These are phyloP conservation scores for Hemistola chrysoprasaria DNA, from an alignment of 2,888 invertebrate genomes.

Conservation along the genomic window DNA sequence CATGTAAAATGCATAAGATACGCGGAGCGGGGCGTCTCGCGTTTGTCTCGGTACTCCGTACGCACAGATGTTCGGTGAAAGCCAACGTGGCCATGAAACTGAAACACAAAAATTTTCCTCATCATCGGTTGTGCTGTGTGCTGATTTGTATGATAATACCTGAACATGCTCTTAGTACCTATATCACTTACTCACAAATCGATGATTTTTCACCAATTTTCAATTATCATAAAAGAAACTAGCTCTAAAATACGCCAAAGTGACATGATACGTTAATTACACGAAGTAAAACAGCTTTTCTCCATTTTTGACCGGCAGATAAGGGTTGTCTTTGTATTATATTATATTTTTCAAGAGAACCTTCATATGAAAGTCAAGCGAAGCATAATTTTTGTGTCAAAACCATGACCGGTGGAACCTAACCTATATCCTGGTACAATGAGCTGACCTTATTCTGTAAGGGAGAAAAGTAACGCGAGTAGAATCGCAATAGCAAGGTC, in stretches of 20 bases:
- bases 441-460: slow-evolving; percentile 66
- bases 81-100: slow-evolving; percentile 62
- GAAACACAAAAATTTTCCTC: slow-evolving; percentile 21
- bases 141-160: too few relatives aligned
- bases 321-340: too few relatives aligned
- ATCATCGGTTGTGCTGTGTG: slow-evolving; percentile 17
- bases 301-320: too few relatives aligned
- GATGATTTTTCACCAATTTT: too few relatives aligned
- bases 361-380: slow-evolving; percentile 3
- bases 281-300: too few relatives aligned
- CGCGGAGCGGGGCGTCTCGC: slow-evolving; percentile 61
- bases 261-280: too few relatives aligned
- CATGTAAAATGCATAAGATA: slow-evolving; percentile 87
- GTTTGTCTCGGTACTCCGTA: slow-evolving; percentile 53
- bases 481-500: slow-evolving; percentile 74
- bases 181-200: too few relatives aligned
- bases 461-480: slow-evolving; percentile 66
- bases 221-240: too few relatives aligned
- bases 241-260: too few relatives aligned
- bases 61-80: slow-evolving; percentile 71
- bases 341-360: too few relatives aligned
- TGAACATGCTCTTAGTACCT: too few relatives aligned
- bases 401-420: slow-evolving; percentile 27
- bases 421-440: slow-evolving; percentile 47
- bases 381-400: slow-evolving; percentile 20